phyloP scores from a whole-genome alignment of 2,888 invertebrate species.

The Torymus aiolomorphi region DNA sequence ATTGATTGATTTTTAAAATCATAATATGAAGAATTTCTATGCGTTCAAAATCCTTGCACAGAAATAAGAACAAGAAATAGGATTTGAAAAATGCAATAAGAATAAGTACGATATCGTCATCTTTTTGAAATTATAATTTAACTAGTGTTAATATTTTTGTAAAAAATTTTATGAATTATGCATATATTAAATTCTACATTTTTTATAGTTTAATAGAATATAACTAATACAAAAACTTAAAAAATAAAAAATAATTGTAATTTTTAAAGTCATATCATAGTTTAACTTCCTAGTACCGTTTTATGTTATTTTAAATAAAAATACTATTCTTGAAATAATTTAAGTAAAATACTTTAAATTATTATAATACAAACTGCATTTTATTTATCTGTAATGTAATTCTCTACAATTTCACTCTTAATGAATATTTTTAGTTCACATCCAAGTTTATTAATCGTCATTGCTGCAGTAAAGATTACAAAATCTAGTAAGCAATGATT shows the following conservation, averaged over 20 bases:
- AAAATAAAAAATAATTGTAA: no score
- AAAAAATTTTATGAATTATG: conserved; percentile 16
- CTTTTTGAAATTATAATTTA: conserved; percentile 1
- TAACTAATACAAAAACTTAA: no score
- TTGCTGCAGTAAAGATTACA: neutral
- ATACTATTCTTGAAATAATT: conserved; percentile 19
- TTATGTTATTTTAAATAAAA: no score
- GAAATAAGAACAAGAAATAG: conserved; percentile 41
- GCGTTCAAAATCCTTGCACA: conserved; percentile 31
- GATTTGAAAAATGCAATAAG: conserved; percentile 42
- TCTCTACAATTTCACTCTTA: no score
- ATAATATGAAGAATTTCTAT: conserved; percentile 47
- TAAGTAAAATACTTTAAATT: neutral
- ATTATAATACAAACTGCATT: no score
- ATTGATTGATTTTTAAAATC: conserved; percentile 57
- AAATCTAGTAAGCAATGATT: neutral
- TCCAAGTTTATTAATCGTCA: neutral
- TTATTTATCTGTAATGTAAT: no score
- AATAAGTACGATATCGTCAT: conserved; percentile 40
- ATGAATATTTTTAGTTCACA: no score
- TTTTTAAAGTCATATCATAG: no score
- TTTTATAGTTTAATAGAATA: no score
- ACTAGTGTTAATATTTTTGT: conserved; percentile 17
- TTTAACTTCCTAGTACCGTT: no score
- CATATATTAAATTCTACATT: no score